These are phyloP conservation scores for Drosophila arawakana DNA, from an alignment of 1,140 invertebrate genomes.

Conservation along the genomic window DNA sequence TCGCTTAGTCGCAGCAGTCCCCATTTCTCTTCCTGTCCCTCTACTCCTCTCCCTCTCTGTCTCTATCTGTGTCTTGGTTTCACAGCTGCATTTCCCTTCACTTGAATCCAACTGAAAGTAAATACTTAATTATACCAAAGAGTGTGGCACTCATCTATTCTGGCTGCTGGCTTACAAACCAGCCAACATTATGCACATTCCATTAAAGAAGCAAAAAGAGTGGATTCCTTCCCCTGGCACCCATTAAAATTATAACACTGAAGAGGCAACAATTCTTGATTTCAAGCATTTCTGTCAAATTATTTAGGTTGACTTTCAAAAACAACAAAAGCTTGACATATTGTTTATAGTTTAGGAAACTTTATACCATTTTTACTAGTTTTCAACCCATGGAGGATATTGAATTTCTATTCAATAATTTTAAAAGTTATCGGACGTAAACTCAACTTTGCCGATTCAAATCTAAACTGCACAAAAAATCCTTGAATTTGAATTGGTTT, in stretches of 20 bases:
- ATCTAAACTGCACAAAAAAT: too few relatives aligned
- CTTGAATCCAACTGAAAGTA: constrained; percentile 63
- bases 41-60: constrained; percentile 30
- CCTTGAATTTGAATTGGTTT: too few relatives aligned
- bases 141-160: constrained; percentile 51
- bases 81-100: constrained; percentile 57
- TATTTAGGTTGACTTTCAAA: too few relatives aligned
- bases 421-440: too few relatives aligned
- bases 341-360: too few relatives aligned
- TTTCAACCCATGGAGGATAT: too few relatives aligned
- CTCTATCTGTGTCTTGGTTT: constrained; percentile 52
- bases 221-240: not conserved
- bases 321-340: too few relatives aligned
- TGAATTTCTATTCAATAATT: too few relatives aligned
- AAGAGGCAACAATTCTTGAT: not conserved
- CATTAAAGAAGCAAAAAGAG: not conserved
- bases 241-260: constrained; percentile 20
- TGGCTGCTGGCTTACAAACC: constrained; percentile 61
- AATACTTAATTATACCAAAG: constrained; percentile 75
- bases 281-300: not conserved
- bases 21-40: constrained; percentile 34
- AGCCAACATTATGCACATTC: constrained; percentile 66
- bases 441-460: too few relatives aligned
- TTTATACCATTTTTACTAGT: too few relatives aligned
- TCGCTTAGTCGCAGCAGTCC: constrained; percentile 20